Evolutionary conservation across 2,888 invertebrate species (phyloP), one percentile per base, ranked within the genome.

Genomic region (Neoaliturus tenellus): DNA sequence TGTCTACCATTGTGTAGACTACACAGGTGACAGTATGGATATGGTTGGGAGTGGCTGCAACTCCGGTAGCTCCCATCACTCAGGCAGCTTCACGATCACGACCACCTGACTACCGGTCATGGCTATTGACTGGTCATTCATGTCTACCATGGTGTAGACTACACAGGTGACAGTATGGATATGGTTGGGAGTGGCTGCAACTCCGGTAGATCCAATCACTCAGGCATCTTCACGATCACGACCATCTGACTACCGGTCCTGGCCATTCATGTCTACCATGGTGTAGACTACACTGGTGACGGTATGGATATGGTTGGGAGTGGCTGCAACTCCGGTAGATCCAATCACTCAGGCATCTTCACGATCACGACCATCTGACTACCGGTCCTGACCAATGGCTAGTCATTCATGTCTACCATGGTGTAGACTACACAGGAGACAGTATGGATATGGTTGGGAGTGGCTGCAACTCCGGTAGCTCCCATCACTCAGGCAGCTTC

Each of bases 381-480:
- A 62, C 62, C 25, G 31, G 62, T 62, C 62, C 62, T 55, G 20
- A 25, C 20, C 25, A n/a, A n/a, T 28, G 28, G 10, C 62, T 62
- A 31, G 31, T 31, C 28, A 28, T 62, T 62, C 62, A 62, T 28
- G 62, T 3, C 12, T 4, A 55, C 62, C 62, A 62, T 62, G 17
- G 14, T 3, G 4, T 62, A 28, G 62, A 62, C 62, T 17, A 55
- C 55, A 23, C 55, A 23, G 14, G 55, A 10, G 23, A 51, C 25
- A 12, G 62, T 62, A 28, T 28, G 55, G 62, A 62, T 62, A 14
- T 28, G 31, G 58, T 33, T 39, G 73, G 73, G 55, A 82, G 82
- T 51, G 82, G 41, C 55, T 51, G 51, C 71, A 82, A 82, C 71
- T 69, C 71, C 31, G 73, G 82, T 82, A 73, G 82, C 73, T 35